Evolutionary conservation across 2,797 vertebrate genomes (phyloP).

Genomic region (Novumbra hubbsi): DNA sequence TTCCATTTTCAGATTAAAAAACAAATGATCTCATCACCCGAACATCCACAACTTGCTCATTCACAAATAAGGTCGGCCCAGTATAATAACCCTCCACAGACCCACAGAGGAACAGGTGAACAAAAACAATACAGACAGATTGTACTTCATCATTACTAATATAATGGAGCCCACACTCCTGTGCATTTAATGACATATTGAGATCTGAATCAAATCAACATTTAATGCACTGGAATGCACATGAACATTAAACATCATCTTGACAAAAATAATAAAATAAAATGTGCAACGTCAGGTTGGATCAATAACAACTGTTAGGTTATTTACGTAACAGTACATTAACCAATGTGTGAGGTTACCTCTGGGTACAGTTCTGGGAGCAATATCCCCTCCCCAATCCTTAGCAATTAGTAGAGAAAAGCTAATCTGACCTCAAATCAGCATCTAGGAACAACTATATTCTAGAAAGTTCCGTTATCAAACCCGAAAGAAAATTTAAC

Average conservation of each 20-base stretch:
- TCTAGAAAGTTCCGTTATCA: neutral
- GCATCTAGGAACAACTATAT: no score
- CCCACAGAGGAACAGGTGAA: neutral
- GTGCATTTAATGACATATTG: neutral
- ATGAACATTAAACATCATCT: neutral
- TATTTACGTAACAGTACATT: neutral
- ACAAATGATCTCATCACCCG: neutral
- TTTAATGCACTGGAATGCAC: no score
- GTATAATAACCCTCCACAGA: no score
- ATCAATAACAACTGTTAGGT: neutral
- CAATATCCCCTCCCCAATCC: neutral
- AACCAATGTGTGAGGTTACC: no score
- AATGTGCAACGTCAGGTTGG: slow-evolving; percentile 9
- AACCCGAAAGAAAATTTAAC: neutral
- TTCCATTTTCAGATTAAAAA: neutral
- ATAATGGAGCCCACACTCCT: neutral
- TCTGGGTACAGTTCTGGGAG: no score
- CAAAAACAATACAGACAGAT: slow-evolving; percentile 8
- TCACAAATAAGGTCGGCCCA: no score
- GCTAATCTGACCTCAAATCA: no score
- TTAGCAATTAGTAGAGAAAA: no score
- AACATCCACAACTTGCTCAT: no score
- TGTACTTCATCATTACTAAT: neutral
- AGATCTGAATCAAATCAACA: no score
- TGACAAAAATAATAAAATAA: neutral